Base-by-base conservation (phyloP, 2,113 vertebrate genomes). In the Oenanthe melanoleuca region DNA sequence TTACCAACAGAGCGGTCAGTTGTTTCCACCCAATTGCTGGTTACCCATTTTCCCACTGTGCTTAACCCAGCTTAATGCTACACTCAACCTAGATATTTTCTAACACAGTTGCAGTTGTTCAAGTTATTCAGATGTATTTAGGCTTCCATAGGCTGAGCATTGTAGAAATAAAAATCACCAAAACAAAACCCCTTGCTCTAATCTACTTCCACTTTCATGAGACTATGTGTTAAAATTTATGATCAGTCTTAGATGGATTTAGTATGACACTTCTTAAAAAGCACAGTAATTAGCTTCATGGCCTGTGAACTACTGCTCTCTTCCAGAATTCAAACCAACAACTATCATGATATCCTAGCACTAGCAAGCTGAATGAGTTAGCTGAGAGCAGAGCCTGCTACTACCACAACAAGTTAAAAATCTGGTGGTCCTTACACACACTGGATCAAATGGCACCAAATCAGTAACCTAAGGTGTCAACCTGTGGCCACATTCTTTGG, bases 371-470 rank as follows among this genome's bases (percentile, higher is more conserved):
- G 28, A 9, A 10, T 0, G 6, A 83, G 21, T 23, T 20, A 49
- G 34, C 44, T 7, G 12, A 60, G 61, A 86, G 33, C 3, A 4
- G 26, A 72, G 37, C 18, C 50, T 56, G 65, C 65, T 40, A 6
- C 8, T 38, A 21, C 20, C 28, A 26, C 55, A 38, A 26, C 55
- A 38, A 40, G 11, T 25, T 20, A 11, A 1, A 0, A 11, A 45
- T 8, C 44, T 29, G 33, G 19, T 25, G 14, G 21, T 24, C 57
- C 44, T 50, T n/a, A 40, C 2, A 16, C 2, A 19, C 52, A 31
- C 33, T 44, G 21, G 26, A 64, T 42, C 61, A 44, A 80, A 22
- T 0, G 0, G 22, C 56, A 66, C 3, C 13, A 31, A 38, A 71
- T 14, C 60, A 60, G 44, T 14, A 44, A 60, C 29, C 13, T 22